A percentile compares a stretch with the other conserved stretches of the same genome.
Conservation (phyloP, 2,113 vertebrate genomes). For the Microtus richardsoni region DNA sequence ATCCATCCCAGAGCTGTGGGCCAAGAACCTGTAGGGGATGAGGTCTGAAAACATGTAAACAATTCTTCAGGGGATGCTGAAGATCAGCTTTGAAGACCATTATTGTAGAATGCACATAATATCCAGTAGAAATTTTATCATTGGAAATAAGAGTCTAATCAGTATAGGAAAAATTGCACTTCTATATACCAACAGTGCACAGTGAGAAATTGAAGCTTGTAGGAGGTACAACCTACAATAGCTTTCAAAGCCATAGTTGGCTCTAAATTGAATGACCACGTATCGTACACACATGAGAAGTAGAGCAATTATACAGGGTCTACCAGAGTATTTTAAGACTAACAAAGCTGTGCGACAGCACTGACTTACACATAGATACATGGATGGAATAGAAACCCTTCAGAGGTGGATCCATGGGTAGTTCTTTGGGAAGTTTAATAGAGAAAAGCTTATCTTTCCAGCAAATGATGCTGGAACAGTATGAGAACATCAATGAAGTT, state of each 20-base stretch:
- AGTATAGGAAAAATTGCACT: not conserved
- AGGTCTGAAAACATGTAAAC: not conserved
- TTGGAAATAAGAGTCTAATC: not conserved
- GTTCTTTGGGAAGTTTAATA: not conserved
- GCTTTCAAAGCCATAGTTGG: not conserved
- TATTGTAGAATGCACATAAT: not conserved
- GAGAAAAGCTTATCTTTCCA: not conserved
- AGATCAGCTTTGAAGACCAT: not conserved
- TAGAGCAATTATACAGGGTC: not conserved
- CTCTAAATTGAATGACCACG: not conserved
- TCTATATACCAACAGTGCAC: not conserved
- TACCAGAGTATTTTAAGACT: not conserved
- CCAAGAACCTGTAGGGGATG: not conserved
- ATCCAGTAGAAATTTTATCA: not conserved
- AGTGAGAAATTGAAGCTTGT: not conserved
- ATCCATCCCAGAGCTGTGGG: not conserved
- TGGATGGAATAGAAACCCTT: not conserved
- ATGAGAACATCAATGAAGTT: not conserved
- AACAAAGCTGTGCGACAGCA: not conserved
- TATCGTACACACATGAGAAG: not conserved
- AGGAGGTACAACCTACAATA: not conserved
- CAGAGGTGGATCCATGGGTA: not conserved
- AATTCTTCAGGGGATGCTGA: not conserved
- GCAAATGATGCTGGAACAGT: not conserved
- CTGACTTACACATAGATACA: not conserved